phyloP scores from a whole-genome alignment of 92 coral and sea anemone species.

The Palythoa caribaeorum region DNA sequence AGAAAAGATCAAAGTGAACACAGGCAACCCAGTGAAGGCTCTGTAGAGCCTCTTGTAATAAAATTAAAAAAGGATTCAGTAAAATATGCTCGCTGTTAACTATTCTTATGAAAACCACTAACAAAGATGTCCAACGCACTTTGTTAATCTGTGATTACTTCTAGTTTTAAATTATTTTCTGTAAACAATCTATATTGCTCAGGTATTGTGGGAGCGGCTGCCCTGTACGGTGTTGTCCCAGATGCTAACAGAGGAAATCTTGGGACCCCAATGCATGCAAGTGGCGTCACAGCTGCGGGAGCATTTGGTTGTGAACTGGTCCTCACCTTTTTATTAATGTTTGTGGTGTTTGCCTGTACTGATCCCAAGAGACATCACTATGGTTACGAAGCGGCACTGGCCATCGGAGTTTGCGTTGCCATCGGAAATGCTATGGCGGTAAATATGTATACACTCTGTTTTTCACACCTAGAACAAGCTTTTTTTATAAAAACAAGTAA shows the following conservation, averaged over 20 bases:
- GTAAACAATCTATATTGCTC: neutral
- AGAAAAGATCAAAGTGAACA: too few species aligned
- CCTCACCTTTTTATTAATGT: slow-evolving; percentile 22
- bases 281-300: slow-evolving; percentile 82
- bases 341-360: slow-evolving; percentile 27
- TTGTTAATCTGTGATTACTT: too few species aligned
- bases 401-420: slow-evolving; percentile 39
- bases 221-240: slow-evolving; percentile 86
- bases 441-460: neutral
- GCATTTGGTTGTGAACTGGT: slow-evolving; percentile 37
- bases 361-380: slow-evolving; percentile 33
- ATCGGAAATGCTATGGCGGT: slow-evolving; percentile 21
- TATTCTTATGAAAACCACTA: too few species aligned
- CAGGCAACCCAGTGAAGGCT: too few species aligned
- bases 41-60: too few species aligned
- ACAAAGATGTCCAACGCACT: too few species aligned
- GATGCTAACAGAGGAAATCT: slow-evolving; percentile 79
- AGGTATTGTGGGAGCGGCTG: slow-evolving; percentile 95
- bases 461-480: neutral
- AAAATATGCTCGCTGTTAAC: too few species aligned
- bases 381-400: slow-evolving; percentile 37
- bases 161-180: too few species aligned
- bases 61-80: too few species aligned
- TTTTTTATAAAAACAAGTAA: too few species aligned
- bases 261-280: slow-evolving; percentile 80